phyloP scores from a whole-genome alignment of 2,888 invertebrate species.

The Drosophila hawaiiensis region DNA sequence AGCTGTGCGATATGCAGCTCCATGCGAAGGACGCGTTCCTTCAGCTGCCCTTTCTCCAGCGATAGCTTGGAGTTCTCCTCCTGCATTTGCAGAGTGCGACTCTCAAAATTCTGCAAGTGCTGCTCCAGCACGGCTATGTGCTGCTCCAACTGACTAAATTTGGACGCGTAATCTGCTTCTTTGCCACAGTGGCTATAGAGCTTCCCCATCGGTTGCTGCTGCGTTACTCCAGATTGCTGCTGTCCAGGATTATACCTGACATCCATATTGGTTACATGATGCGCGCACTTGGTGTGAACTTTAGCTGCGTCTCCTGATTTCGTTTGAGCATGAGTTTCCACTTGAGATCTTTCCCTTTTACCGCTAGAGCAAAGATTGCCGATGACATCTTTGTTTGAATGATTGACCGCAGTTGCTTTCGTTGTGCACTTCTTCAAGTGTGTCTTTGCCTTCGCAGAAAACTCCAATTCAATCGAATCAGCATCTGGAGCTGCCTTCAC shows the following conservation, averaged over 20 bases:
- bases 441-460: neutral
- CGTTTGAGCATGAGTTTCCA: slow-evolving; percentile 5
- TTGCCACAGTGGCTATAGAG: slow-evolving; percentile 4
- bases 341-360: neutral
- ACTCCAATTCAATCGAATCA: slow-evolving; percentile 11
- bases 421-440: slow-evolving; percentile 8
- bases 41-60: slow-evolving; percentile 83
- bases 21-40: slow-evolving; percentile 67
- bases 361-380: neutral
- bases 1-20: slow-evolving; percentile 64
- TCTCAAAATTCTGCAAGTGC: slow-evolving; percentile 57
- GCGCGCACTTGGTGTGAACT: neutral
- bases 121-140: slow-evolving; percentile 60
- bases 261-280: slow-evolving; percentile 15
- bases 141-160: slow-evolving; percentile 64
- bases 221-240: neutral
- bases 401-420: neutral
- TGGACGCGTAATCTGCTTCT: slow-evolving; percentile 47
- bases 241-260: slow-evolving; percentile 29
- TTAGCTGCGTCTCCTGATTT: slow-evolving; percentile 3
- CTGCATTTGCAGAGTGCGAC: slow-evolving; percentile 85
- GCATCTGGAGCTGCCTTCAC: neutral
- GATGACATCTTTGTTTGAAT: neutral
- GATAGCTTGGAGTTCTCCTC: slow-evolving; percentile 84
- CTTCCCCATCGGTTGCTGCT: neutral